Evolutionary conservation across 2,797 vertebrate genomes (phyloP), one percentile per base, ranked within the genome.

Genomic region (Amazona ochrocephala): DNA sequence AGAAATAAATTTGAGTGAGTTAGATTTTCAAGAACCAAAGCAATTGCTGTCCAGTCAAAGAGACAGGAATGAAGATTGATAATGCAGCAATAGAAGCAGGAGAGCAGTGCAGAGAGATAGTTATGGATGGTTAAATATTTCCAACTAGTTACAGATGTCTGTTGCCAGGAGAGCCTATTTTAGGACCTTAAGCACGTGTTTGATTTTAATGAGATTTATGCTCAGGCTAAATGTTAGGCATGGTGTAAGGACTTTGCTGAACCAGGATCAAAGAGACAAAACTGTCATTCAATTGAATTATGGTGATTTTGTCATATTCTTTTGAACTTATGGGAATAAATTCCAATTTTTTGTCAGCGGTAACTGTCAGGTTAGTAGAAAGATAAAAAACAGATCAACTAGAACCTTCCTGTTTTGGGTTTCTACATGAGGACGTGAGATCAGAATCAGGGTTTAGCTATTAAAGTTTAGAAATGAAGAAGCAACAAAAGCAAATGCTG

Each of bases 91-190:
- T 23, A 85, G 90, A 90, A 90, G 71, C 67, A 90, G 65, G 22
- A 96, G 65, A 81, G 87, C 39, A 74, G 72, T 87, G 84, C 78
- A 94, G 65, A 93, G 94, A 94, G 92, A 93, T 96, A 96, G 95
- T 85, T 95, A 93, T 92, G 95, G 91, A 94, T 94, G 95, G 95
- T 91, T 96, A 94, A 94, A 91, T 92, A 53, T 95, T 95, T 94
- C 71, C 93, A 84, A 87, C 92, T 84, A 89, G 90, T 90, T 92
- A 90, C 48, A 93, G 80, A 94, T 84, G 73, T 88, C 84, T 76
- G 48, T 89, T 90, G 64, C 84, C 47, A 67, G 23, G 65, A 89
- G 39, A 90, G 39, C 11, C n/a, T 84, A 79, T 90, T 94, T 91
- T 50, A 94, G 61, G 26, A 24, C 23, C 48, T 73, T 91, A 68